Base-by-base conservation (phyloP, 2,888 invertebrate species). In the Lamellibrachia columna region DNA sequence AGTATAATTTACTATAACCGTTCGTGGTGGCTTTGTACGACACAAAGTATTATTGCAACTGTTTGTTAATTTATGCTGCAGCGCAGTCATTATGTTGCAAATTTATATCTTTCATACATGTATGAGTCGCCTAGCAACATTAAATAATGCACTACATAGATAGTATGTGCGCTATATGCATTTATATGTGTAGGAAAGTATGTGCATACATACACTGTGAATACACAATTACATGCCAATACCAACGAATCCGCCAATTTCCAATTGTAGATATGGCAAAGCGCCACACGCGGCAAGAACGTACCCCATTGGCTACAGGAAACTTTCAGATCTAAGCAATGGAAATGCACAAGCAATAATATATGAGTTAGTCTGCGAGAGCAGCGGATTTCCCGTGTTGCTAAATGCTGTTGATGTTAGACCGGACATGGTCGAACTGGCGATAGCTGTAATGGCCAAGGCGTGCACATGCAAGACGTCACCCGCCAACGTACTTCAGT, bases 381-480 rank as follows among this genome's bases (percentile, higher is more conserved):
- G 60, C 60, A 60, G 60, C 60, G 60, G 60, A 11, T 60, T 60
- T 15, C 11, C 60, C 11, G 4, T 60, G 60, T 22, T 60, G 8
- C 11, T 60, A 60, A 60, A 60, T 15, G 15, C 60, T 22, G 60
- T 15, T 15, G 60, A 60, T 22, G 11, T 60, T 22, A 15, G 15
- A 60, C 60, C 60, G 11, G 60, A 60, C 60, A 60, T 60, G 60
- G 60, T 60, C 11, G 22, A 60, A 60, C 60, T 60, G 60, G 60
- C 60, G 60, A 60, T 94, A 52, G 92, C 90, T 28, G 60, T 93
- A 0, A 90, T 94, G 22, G 93, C 93, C 52, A 94, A 93, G 92
- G 94, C 94, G 3, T 93, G 93, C 53, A 91, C 75, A 6, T 94
- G 94, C 53, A 92, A 92, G 52, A 93, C 94, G 2, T 90, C 91